Evolutionary conservation across 1,140 invertebrate species (phyloP), one percentile per base, ranked within the genome.

Genomic region (Aphelenchoides fujianensis): DNA sequence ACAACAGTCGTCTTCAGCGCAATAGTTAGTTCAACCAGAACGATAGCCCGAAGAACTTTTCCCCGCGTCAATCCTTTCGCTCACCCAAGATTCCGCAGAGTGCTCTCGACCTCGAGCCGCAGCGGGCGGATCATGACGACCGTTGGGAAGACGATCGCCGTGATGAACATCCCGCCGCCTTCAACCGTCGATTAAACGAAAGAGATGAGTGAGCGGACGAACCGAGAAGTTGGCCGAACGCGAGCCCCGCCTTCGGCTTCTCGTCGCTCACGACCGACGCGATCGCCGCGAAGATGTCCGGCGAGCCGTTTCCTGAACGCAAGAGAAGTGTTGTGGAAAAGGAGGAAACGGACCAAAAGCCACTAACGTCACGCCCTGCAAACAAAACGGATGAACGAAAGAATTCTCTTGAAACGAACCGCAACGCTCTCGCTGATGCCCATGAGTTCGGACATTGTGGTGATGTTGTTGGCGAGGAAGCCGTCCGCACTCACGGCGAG

Each of bases 351-450:
- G 34, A 66, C 63, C 90, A 84, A 91, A 90, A 1, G 90, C 90
- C 73, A 91, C 77, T 74, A 91, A 87, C 28, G 90, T 91, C 7
- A 91, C 90, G 5, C 90, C 90, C 63, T 66, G 59, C 5, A 64
- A 64, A 32, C n/a, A n/a, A n/a, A n/a, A n/a, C n/a, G n/a, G n/a
- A n/a, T n/a, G n/a, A n/a, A n/a, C n/a, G n/a, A n/a, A n/a, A n/a
- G 59, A 64, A 64, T 9, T 32, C 57, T n/a, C n/a, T 61, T 2
- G 53, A 31, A 16, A 66, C 63, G n/a, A n/a, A 66, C 63, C 12
- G 90, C 90, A 74, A 91, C 87, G 81, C 89, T 90, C 73, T 91
- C 89, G 71, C 89, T 90, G 67, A 91, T 81, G 48, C 84, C 85
- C 57, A 91, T 76, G 7, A 87, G 86, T 62, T 86, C 83, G 0